A percentile compares a stretch with the other conserved stretches of the same genome.
phyloP scores from a whole-genome alignment of 2,797 vertebrate genomes.

The Borostomias antarcticus region DNA sequence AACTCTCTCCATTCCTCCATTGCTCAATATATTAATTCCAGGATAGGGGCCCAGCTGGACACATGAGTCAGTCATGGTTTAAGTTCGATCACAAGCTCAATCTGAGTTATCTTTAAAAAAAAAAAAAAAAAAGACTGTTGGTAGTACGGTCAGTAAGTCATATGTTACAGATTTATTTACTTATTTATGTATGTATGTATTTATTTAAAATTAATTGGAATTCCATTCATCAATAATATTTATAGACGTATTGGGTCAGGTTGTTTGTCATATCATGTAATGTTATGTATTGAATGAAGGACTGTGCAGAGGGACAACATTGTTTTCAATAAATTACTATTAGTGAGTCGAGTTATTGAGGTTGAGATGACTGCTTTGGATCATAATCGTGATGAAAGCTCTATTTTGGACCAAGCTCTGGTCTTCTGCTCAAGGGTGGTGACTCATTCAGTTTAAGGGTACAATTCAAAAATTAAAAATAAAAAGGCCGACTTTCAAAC shows the following conservation, averaged over 20 bases:
- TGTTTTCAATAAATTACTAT: not conserved
- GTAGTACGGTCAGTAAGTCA: too few species aligned
- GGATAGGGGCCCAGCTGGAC: constrained; percentile 56
- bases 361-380: constrained; percentile 1
- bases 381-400: constrained; percentile 36
- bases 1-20: constrained; percentile 55
- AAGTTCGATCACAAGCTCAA: constrained; percentile 59
- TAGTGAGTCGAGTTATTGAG: not conserved
- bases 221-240: too few species aligned
- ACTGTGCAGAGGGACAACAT: not conserved
- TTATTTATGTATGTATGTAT: too few species aligned
- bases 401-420: constrained; percentile 24
- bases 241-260: too few species aligned
- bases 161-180: too few species aligned
- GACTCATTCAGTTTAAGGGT: constrained; percentile 48
- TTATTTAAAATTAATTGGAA: too few species aligned
- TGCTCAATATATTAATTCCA: constrained; percentile 47
- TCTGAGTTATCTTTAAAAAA: constrained; percentile 62
- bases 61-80: constrained; percentile 53
- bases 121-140: too few species aligned
- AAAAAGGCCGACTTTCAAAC: constrained; percentile 22
- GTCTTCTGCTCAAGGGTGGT: constrained; percentile 32
- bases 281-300: not conserved
- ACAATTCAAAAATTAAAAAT: constrained; percentile 18
- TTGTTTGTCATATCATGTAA: not conserved